Base-by-base conservation (phyloP, 2,797 vertebrate genomes). In the Lindbergichthys nudifrons region DNA sequence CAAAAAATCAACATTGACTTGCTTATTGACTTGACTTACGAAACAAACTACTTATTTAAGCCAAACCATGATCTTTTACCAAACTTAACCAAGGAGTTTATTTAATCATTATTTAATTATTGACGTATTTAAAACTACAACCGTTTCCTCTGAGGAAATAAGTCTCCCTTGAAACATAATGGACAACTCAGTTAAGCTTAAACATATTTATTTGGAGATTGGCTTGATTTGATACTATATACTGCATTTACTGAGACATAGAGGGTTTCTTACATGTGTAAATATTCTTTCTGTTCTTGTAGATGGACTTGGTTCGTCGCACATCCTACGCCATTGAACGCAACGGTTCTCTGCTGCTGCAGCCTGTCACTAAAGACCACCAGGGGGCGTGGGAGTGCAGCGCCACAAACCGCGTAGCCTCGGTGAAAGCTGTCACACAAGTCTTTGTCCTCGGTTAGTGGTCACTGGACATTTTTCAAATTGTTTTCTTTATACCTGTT, bases 351-450 rank as follows among this genome's bases (percentile, higher is more conserved):
- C 94, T 99, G 42, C 18, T 97, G 67, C 91, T 99, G 63, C 93
- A 84, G 51, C 96, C 97, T 0, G 82, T 99, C 54, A 76, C 82
- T 19, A 99, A 99, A 84, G 97, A 98, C 80, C 97, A 98, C 87
- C 95, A 97, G 0, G 98, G 98, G 13, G 67, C 63, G 48, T 99
- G 98, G 98, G 93, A 96, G 78, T 99, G 98, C 85, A 90, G 57
- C 0, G 95, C 92, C 57, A 83, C 88, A 53, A 99, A 97, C 72
- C 88, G 89, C 0, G 97, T 98, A 10, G 96, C 97, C 67, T 92
- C 83, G 0, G 90, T 96, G 82, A 93, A 88, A 5, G 7, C 92
- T n/a, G 23, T 66, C 78, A 97, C 97, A 3, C 82, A 78, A 0
- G 82, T 99, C 68, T 94, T 94, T 0, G 98, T 99, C 65, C 89